A percentile compares a stretch with the other conserved stretches of the same genome.
These are phyloP conservation scores for Scaptomyza reducta DNA, from an alignment of 2,888 invertebrate genomes.

Conservation along the genomic window DNA sequence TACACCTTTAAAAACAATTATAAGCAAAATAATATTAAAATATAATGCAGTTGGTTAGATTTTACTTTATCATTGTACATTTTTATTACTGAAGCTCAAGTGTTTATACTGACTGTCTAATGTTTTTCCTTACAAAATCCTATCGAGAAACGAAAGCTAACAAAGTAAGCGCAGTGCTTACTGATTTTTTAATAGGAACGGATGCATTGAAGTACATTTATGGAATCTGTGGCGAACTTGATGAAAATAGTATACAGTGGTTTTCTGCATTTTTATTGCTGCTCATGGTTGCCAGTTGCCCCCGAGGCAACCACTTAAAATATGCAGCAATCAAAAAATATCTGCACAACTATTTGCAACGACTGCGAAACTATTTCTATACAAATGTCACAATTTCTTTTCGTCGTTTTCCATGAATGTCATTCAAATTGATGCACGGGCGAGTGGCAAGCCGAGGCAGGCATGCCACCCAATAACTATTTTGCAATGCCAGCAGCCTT, in stretches of 20 bases:
- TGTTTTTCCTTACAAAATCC: neutral
- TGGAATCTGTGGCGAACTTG: conserved; percentile 13
- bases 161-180: neutral
- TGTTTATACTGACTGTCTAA: neutral
- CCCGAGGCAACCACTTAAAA: conserved; percentile 47
- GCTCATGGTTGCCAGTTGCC: conserved; percentile 30
- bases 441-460: conserved; percentile 40
- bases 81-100: neutral
- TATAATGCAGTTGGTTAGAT: too few relatives aligned
- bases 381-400: conserved; percentile 76
- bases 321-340: conserved; percentile 77
- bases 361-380: conserved; percentile 73
- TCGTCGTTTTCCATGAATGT: conserved; percentile 67
- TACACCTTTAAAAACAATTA: neutral
- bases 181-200: conserved; percentile 3
- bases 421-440: conserved; percentile 75
- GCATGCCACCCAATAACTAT: conserved; percentile 39
- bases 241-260: conserved; percentile 14
- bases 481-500: conserved; percentile 33
- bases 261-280: conserved; percentile 20
- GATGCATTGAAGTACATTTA: conserved; percentile 11
- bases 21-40: too few relatives aligned
- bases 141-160: neutral
- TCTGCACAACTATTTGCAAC: conserved; percentile 73
- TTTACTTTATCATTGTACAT: neutral